These are phyloP conservation scores for Corydoras maculifer DNA, from an alignment of 2,113 vertebrate genomes.

Conservation along the genomic window DNA sequence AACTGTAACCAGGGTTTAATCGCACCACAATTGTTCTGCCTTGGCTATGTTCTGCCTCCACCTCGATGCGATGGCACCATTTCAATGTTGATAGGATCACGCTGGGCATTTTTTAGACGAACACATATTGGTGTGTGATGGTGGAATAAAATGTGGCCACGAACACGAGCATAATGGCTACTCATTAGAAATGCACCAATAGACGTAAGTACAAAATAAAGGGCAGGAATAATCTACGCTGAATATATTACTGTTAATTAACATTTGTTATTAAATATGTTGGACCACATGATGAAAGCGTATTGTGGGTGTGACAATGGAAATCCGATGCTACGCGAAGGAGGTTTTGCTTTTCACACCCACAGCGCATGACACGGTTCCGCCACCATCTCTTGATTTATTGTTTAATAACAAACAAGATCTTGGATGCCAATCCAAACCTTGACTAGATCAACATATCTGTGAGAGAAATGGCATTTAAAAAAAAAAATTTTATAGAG, in stretches of 20 bases:
- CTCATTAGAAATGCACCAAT: neutral
- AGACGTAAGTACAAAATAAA: neutral
- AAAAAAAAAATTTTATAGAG: neutral
- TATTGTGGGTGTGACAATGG: neutral
- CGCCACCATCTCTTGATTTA: neutral
- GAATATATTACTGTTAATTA: neutral
- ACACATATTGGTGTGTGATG: conserved; percentile 4
- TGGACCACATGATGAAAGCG: neutral
- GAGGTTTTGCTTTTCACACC: neutral
- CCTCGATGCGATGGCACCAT: conserved; percentile 14
- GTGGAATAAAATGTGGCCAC: conserved; percentile 1
- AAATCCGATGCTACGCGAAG: neutral
- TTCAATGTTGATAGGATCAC: conserved; percentile 37
- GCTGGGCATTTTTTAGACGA: conserved; percentile 23
- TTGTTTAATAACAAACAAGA: neutral
- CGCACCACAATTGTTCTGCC: conserved; percentile 48
- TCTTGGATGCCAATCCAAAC: neutral
- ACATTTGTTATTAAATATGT: neutral
- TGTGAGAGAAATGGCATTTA: neutral
- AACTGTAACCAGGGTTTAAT: conserved; percentile 55
- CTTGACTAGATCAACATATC: conserved; percentile 15
- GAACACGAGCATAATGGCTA: neutral
- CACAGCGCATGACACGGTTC: neutral
- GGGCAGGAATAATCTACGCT: neutral
- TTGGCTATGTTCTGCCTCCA: conserved; percentile 43